Evolutionary conservation across 2,797 vertebrate species (phyloP), one percentile per base, ranked within the genome.

Genomic region (Semaprochilodus insignis): DNA sequence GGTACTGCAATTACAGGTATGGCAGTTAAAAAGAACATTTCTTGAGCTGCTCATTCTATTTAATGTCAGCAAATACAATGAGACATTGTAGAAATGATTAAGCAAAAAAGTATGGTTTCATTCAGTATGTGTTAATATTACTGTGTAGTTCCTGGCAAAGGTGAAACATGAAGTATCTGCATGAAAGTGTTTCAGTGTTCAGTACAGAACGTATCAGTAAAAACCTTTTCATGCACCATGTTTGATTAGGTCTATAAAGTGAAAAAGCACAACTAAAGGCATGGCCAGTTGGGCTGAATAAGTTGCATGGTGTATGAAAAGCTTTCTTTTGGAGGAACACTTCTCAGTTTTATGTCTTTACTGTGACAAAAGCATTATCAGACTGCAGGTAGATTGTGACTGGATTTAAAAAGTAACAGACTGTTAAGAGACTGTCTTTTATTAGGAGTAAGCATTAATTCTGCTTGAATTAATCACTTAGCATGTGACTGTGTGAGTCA

Each of bases 41-140:
- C 54, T 31, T 74, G 48, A 85, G 76, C 77, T 27, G 75, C 79
- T 79, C 65, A 69, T 81, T 84, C 60, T 83, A 66, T 78, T 73
- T 60, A 75, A 48, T 23, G 55, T 14, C 60, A 85, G 78, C 36
- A 83, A 78, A 31, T 40, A 77, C 55, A 77, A 78, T 75, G 63
- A 82, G 78, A 31, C 10, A 70, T 48, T 76, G 69, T 69, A 72
- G 52, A 40, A 71, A 67, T 75, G 31, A 23, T 85, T 31, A 70
- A 57, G 57, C 54, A 60, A 63, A 83, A 36, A 77, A 77, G 81
- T 52, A 69, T 67, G 23, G 14, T 76, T 57, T 78, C 44, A 57
- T 67, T 23, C 67, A 52, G 75, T 51, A 40, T 65, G 48, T 78
- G 48, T 82, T 77, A 48, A 73, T 76, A 19, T 71, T 44, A 25